phyloP scores from a whole-genome alignment of 2,888 invertebrate species.

The Gymnocheta viridis region DNA sequence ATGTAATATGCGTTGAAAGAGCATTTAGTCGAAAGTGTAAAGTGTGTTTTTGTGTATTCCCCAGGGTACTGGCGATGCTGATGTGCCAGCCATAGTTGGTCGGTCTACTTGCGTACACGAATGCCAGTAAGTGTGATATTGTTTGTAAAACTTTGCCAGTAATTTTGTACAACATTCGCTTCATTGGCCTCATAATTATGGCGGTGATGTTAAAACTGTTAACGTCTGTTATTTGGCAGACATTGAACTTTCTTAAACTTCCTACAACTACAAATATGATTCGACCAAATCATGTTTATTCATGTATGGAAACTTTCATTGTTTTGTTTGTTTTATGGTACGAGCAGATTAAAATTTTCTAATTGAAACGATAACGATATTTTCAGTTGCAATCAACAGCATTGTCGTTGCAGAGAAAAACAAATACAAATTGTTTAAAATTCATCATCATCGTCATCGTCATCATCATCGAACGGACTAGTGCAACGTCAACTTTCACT shows the following conservation, averaged over 20 bases:
- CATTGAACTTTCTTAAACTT: conserved; percentile 25
- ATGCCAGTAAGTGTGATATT: not conserved
- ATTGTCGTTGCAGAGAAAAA: not conserved
- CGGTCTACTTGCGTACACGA: not conserved
- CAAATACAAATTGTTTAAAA: not conserved
- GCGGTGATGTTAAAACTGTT: conserved; percentile 12
- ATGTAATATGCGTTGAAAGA: conserved; percentile 15
- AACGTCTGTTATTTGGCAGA: conserved; percentile 46
- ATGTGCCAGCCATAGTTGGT: not conserved
- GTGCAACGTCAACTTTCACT: not conserved
- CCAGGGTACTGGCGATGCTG: conserved; percentile 40
- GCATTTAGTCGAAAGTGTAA: conserved; percentile 51
- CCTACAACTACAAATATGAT: not conserved
- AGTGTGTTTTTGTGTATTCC: conserved; percentile 70
- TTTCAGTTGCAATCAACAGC: not conserved
- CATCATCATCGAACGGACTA: not conserved
- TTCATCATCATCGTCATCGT: not conserved
- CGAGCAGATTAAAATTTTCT: conserved; percentile 36
- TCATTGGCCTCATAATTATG: conserved; percentile 2
- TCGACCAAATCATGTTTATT: not conserved
- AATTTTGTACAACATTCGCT: conserved; percentile 8
- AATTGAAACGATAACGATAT: conserved; percentile 15
- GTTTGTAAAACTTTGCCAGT: conserved; percentile 13
- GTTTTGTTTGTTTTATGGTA: not conserved
- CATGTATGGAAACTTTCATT: conserved; percentile 9